phyloP scores from a whole-genome alignment of 2,113 vertebrate species.

The Sclerurus mexicanus region DNA sequence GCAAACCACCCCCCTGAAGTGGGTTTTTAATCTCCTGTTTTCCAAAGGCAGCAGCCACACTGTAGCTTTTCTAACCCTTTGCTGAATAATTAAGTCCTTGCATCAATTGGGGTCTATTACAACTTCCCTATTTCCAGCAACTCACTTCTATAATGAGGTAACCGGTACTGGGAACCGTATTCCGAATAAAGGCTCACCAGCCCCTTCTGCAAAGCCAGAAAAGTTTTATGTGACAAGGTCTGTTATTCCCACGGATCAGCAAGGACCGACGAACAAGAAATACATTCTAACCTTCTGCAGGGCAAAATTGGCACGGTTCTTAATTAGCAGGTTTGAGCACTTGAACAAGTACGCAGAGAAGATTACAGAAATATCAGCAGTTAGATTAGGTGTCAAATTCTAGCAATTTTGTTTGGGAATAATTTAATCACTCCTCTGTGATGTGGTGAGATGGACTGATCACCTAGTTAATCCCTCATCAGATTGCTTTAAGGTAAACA shows the following conservation, averaged over 20 bases:
- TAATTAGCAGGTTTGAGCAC: background rate
- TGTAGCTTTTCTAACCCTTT: conserved; percentile 23
- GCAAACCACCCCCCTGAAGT: background rate
- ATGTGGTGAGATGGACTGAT: background rate
- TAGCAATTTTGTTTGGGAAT: background rate
- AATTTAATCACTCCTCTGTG: background rate
- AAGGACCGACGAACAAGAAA: background rate
- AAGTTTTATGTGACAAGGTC: background rate
- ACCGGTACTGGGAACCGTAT: background rate
- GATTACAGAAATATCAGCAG: background rate
- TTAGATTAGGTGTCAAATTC: background rate
- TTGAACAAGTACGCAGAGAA: background rate
- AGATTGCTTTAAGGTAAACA: conserved; percentile 18
- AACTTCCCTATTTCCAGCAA: background rate
- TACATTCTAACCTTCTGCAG: background rate
- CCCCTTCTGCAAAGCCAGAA: background rate
- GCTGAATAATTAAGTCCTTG: conserved; percentile 46
- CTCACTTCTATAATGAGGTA: background rate
- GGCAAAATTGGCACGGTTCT: background rate
- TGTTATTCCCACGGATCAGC: background rate
- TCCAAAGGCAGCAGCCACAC: background rate
- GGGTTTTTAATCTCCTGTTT: conserved; percentile 46
- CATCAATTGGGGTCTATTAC: background rate
- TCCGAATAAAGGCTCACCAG: background rate
- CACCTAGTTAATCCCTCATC: background rate